Evolutionary conservation across 2,113 vertebrate genomes (phyloP), one percentile per base, ranked within the genome.

Genomic region (Eulemur macaco): DNA sequence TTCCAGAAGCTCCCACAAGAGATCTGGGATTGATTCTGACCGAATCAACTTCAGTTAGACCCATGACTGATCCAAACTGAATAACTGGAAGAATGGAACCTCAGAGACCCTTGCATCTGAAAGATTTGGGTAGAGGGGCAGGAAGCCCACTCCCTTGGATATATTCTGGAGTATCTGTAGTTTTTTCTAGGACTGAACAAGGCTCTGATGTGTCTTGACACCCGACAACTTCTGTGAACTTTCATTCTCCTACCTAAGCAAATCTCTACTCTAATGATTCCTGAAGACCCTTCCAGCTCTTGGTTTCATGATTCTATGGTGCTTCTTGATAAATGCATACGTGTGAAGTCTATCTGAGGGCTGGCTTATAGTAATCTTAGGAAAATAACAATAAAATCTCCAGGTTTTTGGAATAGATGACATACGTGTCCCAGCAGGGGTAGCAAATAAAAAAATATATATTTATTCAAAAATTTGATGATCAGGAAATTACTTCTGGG

Each of bases 381-480:
- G 58, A 78, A 94, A 94, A 69, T 76, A 96, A 89, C 45, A 56
- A 66, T 86, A 77, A 92, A 95, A 88, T 63, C n/a, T 93, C 74
- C 37, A 93, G 78, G 77, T 76, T 21, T 21, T 89, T 91, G 94
- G 50, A 69, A 47, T 64, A 82, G 58, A 82, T 52, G 47, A 76
- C 54, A 64, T 39, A 92, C 78, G 78, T 52, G 5, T 95, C 95
- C 37, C 93, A 93, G 89, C 60, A 93, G 93, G 90, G 86, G 63
- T 92, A 96, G 85, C 31, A 95, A 95, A 98, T 94, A 94, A 96
- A 95, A 97, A 93, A 97, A 93, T 82, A 92, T 71, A 82, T 93
- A 96, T 91, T 96, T 95, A 91, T 98, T 89, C 92, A 85, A 94
- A 98, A 96, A 68, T 89, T 89, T 81, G 89, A 73, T 95, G 73